Percentiles rank a stretch among this genome's conserved stretches.
Evolutionary conservation across 1,140 invertebrate species (phyloP).

Genomic region (Dendrolimus punctatus): DNA sequence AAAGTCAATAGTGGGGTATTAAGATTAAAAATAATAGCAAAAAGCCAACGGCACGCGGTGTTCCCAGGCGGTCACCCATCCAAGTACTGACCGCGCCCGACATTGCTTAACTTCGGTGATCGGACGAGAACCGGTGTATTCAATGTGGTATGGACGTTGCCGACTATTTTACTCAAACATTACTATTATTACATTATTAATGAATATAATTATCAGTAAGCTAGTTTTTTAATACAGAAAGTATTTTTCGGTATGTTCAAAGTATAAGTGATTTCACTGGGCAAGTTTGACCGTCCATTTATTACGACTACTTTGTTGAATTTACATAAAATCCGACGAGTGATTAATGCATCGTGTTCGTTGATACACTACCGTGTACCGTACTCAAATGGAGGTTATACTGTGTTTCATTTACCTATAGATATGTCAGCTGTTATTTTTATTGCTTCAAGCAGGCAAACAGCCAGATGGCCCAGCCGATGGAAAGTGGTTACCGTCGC

Average conservation of each 20-base stretch:
- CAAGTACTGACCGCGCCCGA: slow-evolving; percentile 24
- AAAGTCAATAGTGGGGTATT: too few relatives aligned
- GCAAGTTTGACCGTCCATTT: slow-evolving; percentile 59
- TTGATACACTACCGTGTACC: slow-evolving; percentile 19
- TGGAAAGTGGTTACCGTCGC: too few relatives aligned
- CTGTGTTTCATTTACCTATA: slow-evolving; percentile 11
- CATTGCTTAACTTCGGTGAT: slow-evolving; percentile 26
- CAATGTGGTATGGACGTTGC: too few relatives aligned
- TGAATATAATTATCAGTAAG: too few relatives aligned
- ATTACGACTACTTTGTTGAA: slow-evolving; percentile 61
- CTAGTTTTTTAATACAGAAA: too few relatives aligned
- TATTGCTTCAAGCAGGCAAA: background rate
- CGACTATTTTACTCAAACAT: too few relatives aligned
- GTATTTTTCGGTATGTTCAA: slow-evolving; percentile 16
- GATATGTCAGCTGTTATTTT: too few relatives aligned
- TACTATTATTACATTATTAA: too few relatives aligned
- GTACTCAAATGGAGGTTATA: slow-evolving; percentile 36
- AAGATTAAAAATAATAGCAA: background rate
- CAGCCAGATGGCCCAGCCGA: too few relatives aligned
- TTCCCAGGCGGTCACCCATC: slow-evolving; percentile 14
- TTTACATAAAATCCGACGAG: slow-evolving; percentile 63
- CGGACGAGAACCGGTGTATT: slow-evolving; percentile 21
- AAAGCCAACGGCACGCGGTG: slow-evolving; percentile 9
- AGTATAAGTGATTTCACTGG: slow-evolving; percentile 12
- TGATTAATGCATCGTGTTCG: slow-evolving; percentile 60